Evolutionary conservation across 1,140 invertebrate species (phyloP), one percentile per base, ranked within the genome.

Genomic region (Leptinotarsa defecta): DNA sequence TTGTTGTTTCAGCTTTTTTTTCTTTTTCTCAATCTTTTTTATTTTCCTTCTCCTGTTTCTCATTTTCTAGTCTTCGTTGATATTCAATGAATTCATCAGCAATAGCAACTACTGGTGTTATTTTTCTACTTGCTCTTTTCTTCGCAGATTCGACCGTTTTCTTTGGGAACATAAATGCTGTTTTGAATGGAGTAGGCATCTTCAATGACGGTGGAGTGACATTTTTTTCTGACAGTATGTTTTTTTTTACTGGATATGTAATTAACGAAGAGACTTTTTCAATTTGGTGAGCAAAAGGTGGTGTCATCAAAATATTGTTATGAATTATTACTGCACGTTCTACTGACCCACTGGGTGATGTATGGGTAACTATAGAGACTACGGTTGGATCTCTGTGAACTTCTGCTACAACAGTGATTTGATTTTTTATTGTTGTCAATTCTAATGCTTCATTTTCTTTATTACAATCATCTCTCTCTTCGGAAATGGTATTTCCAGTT

Each of bases 81-180:
- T 74, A 73, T 48, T 73, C 72, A 13, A 65, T 48, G 13, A 73
- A 73, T 65, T 73, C 62, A 67, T 64, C 72, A 48, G 72, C n/a
- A n/a, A 67, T 73, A 67, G 34, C 61, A 61, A 73, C 72, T 15
- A 67, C 63, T 17, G 62, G 43, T 43, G 57, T 73, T 19, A 73
- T 48, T 67, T 67, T 73, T 73, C 34, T 73, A 22, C 6, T 73
- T 34, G 43, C 62, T 65, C n/a, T 43, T 19, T 64, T 73, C 63
- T 73, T 48, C 52, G 72, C 22, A n/a, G n/a, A 65, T 73, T 73
- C 24, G 67, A 67, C 24, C 61, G 20, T 15, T 34, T 11, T 63
- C 22, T 73, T 62, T n/a, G 71, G 34, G 63, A 61, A n/a, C 57
- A 61, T 17, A 62, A 62, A 61, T 20, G 52, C 48, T n/a, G n/a